These are phyloP conservation scores for Fregetta grallaria DNA, from an alignment of 2,113 vertebrate genomes.

Conservation along the genomic window DNA sequence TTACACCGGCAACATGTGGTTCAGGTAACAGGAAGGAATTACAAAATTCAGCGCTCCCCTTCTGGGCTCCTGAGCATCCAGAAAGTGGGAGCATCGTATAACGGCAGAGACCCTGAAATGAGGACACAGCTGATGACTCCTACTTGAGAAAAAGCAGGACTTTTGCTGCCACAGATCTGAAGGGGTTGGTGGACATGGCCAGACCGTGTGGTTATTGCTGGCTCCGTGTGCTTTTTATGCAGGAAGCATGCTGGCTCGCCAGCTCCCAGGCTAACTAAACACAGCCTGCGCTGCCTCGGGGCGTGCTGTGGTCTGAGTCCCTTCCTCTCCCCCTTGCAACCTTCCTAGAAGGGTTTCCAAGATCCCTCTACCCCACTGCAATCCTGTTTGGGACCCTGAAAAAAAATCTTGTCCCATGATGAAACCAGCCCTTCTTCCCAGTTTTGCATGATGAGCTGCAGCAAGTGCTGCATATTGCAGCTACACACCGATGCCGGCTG, in stretches of 20 bases:
- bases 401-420: background rate
- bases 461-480: background rate
- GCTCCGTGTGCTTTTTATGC: fast-evolving
- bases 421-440: background rate
- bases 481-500: background rate
- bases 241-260: background rate
- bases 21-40: background rate
- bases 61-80: background rate
- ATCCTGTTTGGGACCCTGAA: background rate
- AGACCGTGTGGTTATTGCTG: background rate
- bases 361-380: background rate
- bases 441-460: background rate
- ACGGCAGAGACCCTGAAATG: background rate
- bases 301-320: background rate
- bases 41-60: background rate
- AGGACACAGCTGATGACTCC: background rate
- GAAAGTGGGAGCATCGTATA: fast-evolving
- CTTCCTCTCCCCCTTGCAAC: background rate
- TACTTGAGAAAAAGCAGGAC: background rate
- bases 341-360: background rate
- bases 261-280: background rate
- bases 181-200: background rate
- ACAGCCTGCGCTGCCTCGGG: fast-evolving
- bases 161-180: background rate
- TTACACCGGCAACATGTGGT: fast-evolving